These are phyloP conservation scores for Silurus meridionalis DNA, from an alignment of 2,113 vertebrate species.

Conservation along the genomic window DNA sequence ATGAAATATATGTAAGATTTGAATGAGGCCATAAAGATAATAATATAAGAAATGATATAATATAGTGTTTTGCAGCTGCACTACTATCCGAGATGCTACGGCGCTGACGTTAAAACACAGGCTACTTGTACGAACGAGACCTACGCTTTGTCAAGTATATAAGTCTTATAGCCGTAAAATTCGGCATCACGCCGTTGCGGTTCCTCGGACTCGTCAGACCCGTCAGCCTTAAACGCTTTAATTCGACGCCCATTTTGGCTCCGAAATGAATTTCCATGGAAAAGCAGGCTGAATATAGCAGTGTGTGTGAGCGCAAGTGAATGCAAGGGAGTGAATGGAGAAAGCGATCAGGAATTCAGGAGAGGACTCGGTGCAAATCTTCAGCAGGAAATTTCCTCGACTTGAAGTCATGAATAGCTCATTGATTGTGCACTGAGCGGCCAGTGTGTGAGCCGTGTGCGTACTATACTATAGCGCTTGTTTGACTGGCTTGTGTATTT, in stretches of 20 bases:
- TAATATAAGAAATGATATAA: background rate
- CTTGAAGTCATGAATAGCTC: conserved; percentile 58
- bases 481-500: conserved; percentile 7
- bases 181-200: too few species aligned
- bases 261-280: background rate
- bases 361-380: conserved; percentile 33
- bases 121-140: background rate
- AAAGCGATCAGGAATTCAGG: conserved; percentile 44
- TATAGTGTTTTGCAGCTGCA: background rate
- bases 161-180: too few species aligned
- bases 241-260: background rate
- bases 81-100: background rate
- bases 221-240: background rate
- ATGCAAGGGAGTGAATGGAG: background rate
- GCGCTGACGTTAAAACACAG: background rate
- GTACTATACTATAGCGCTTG: background rate
- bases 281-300: conserved; percentile 12
- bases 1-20: too few species aligned
- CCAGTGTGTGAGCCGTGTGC: conserved; percentile 15
- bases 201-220: background rate
- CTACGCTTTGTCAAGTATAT: too few species aligned
- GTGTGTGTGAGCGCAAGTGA: background rate
- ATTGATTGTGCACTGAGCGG: conserved; percentile 42
- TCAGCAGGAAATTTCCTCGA: conserved; percentile 53
- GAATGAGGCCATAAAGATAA: too few species aligned